These are phyloP conservation scores for Psophia crepitans DNA, from an alignment of 2,113 vertebrate genomes.

Conservation along the genomic window DNA sequence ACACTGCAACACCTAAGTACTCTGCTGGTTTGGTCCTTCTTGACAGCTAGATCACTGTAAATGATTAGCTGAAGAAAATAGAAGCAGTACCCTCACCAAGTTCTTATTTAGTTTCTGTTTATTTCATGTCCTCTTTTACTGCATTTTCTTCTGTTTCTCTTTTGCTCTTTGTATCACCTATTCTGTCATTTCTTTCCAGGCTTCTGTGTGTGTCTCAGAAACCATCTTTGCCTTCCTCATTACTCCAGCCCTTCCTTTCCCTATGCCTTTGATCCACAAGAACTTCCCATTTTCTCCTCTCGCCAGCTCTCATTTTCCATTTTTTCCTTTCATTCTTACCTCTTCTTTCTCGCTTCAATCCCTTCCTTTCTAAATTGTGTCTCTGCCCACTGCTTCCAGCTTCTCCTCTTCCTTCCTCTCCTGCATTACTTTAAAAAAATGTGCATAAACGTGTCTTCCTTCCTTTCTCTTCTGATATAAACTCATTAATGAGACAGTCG, in stretches of 20 bases:
- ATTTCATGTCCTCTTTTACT: not conserved
- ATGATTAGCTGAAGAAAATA: not conserved
- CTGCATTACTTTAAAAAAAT: not conserved
- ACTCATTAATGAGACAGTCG: not conserved
- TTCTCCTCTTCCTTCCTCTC: not conserved
- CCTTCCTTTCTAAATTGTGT: not conserved
- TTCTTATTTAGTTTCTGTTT: not conserved
- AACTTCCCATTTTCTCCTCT: not conserved
- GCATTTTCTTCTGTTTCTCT: not conserved
- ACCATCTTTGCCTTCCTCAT: not conserved
- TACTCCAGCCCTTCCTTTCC: not conserved
- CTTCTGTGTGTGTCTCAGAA: not conserved
- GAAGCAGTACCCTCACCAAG: not conserved
- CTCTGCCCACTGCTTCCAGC: not conserved
- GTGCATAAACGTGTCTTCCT: not conserved
- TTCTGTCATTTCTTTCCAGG: not conserved
- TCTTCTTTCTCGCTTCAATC: not conserved
- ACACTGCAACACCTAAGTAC: not conserved
- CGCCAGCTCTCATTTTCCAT: fast-evolving
- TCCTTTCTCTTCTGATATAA: not conserved
- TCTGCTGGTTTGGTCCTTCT: not conserved
- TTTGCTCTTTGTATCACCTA: not conserved
- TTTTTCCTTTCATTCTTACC: not conserved
- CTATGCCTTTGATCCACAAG: not conserved
- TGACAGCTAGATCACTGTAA: not conserved